A percentile compares a stretch with the other conserved stretches of the same genome.
Evolutionary conservation across 1,140 invertebrate genomes (phyloP).

Genomic region (Hydropsyche tenuis): DNA sequence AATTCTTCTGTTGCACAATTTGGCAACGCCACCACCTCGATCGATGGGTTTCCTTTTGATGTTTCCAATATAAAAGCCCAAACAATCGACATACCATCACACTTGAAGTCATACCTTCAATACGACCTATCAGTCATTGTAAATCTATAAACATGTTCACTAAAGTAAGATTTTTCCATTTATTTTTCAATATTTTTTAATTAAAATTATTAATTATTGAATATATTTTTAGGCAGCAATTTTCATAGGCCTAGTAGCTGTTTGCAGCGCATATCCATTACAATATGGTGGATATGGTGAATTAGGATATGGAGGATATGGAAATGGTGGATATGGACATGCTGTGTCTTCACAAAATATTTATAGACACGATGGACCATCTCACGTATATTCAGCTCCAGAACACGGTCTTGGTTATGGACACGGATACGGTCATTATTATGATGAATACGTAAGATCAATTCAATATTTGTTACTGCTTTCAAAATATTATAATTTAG

Average conservation of each 20-base stretch:
- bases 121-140: constrained; percentile 38
- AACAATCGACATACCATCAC: constrained; percentile 24
- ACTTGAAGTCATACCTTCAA: constrained; percentile 27
- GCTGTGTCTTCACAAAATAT: constrained; percentile 33
- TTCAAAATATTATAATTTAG: constrained; percentile 32
- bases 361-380: constrained; percentile 31
- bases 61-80: constrained; percentile 41
- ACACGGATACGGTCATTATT: constrained; percentile 24
- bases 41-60: constrained; percentile 20
- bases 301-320: neutral
- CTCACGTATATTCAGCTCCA: constrained; percentile 23
- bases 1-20: constrained; percentile 39
- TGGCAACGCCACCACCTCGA: constrained; percentile 34
- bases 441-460: constrained; percentile 36
- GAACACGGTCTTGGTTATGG: constrained; percentile 20
- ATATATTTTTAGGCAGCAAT: constrained; percentile 17
- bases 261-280: constrained; percentile 6
- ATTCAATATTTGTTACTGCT: too few species aligned
- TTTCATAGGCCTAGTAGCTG: neutral
- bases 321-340: constrained; percentile 35
- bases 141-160: constrained; percentile 46
- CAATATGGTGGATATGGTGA: neutral
- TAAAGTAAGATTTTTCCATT: constrained; percentile 36
- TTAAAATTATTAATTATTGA: too few species aligned
- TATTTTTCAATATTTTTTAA: neutral